A percentile compares a stretch with the other conserved stretches of the same genome.
phyloP scores from a whole-genome alignment of 2,113 vertebrate genomes.

The Acanthisitta chloris region DNA sequence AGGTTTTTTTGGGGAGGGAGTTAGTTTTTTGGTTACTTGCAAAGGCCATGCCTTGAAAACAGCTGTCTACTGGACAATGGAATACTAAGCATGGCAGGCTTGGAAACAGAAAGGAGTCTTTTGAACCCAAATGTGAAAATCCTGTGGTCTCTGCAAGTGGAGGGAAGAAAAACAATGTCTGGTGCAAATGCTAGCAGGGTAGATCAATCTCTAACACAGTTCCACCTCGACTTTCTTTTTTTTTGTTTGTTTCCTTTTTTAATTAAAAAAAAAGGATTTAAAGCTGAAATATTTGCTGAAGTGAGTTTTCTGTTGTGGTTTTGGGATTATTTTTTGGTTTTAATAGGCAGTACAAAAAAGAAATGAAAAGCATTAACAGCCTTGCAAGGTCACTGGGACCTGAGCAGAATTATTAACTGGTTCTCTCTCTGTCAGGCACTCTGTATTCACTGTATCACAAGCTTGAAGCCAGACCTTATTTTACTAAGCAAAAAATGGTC shows the following conservation, averaged over 20 bases:
- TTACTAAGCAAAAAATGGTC: slow-evolving; percentile 78
- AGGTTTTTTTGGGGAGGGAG: not conserved
- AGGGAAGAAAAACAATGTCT: not conserved
- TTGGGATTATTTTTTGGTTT: not conserved
- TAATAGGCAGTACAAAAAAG: not conserved
- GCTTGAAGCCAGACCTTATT: slow-evolving; percentile 80
- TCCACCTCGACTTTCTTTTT: not conserved
- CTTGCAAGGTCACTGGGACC: slow-evolving; percentile 66
- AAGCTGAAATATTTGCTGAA: not conserved
- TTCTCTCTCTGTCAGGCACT: slow-evolving; percentile 56
- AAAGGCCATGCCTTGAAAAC: slow-evolving; percentile 5
- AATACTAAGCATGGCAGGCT: not conserved
- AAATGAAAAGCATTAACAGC: slow-evolving; percentile 36
- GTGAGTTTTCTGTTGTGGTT: not conserved
- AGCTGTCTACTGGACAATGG: slow-evolving; percentile 2
- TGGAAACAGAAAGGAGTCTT: slow-evolving; percentile 13
- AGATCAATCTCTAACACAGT: not conserved
- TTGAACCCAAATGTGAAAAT: slow-evolving; percentile 19
- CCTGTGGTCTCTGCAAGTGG: not conserved
- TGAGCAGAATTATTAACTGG: slow-evolving; percentile 76
- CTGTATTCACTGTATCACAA: slow-evolving; percentile 72
- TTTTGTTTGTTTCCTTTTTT: not conserved
- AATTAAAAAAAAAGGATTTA: not conserved
- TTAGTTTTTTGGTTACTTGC: not conserved
- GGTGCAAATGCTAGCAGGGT: not conserved